Conservation (phyloP, 2,888 invertebrate species). For the Drosophila neonasuta region DNA sequence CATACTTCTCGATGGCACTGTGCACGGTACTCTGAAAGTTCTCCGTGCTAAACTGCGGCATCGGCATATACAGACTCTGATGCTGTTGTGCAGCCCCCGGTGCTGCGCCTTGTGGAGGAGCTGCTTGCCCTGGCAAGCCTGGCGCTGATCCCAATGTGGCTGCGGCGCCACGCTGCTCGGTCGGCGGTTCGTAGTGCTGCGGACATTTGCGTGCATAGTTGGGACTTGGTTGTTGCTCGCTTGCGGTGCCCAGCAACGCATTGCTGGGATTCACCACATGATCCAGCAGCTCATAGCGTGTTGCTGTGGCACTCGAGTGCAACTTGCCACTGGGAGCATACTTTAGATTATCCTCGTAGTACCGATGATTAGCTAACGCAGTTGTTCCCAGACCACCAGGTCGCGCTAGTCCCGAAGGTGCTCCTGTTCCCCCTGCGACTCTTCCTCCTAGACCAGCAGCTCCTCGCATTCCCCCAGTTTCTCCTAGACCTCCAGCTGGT, state of each 20-base stretch:
- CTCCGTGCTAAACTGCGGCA: conserved; percentile 76
- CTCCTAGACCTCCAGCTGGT: too few species aligned
- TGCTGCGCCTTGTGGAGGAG: conserved; percentile 3
- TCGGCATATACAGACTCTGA: conserved; percentile 76
- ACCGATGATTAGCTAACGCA: conserved; percentile 37
- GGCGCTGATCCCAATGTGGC: conserved; percentile 12
- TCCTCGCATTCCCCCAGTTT: too few species aligned
- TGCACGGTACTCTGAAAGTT: conserved; percentile 73
- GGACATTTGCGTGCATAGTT: conserved; percentile 79
- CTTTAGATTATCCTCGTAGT: conserved; percentile 57
- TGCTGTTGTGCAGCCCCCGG: conserved; percentile 43
- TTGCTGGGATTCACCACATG: conserved; percentile 78
- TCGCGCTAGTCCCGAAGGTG: neutral
- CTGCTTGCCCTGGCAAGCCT: neutral
- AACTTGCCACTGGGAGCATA: conserved; percentile 49
- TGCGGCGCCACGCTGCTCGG: conserved; percentile 56
- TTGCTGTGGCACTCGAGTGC: conserved; percentile 11
- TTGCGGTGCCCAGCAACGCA: conserved; percentile 53
- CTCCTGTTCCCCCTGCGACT: neutral
- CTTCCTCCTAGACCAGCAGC: too few species aligned
- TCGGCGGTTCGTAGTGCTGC: conserved; percentile 71
- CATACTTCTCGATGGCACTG: conserved; percentile 70
- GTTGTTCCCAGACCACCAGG: neutral
- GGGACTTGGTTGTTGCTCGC: conserved; percentile 78
- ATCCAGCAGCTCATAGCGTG: conserved; percentile 56